phyloP scores from a whole-genome alignment of 2,113 vertebrate species.

The Vicugna pacos region DNA sequence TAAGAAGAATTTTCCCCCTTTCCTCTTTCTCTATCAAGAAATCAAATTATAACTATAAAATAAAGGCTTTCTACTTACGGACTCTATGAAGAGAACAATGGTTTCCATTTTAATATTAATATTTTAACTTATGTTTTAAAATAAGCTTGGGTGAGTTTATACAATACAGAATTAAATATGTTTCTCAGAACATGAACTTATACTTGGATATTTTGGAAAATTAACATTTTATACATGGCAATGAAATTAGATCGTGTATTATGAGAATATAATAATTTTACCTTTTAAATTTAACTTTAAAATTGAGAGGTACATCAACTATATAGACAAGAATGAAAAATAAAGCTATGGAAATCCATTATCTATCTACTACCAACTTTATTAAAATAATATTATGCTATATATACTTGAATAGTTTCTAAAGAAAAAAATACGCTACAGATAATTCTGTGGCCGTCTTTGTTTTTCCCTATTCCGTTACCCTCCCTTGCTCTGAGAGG shows the following conservation, averaged over 20 bases:
- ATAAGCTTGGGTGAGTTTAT: constrained; percentile 51
- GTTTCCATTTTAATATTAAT: constrained; percentile 37
- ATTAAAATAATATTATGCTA: not conserved
- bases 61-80: constrained; percentile 22
- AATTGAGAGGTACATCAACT: not conserved
- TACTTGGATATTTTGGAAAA: constrained; percentile 33
- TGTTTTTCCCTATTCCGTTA: not conserved
- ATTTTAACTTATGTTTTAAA: constrained; percentile 66
- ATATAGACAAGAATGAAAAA: constrained; percentile 21
- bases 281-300: constrained; percentile 8
- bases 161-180: constrained; percentile 5
- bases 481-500: not conserved
- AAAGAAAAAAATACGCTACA: not conserved
- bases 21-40: constrained; percentile 59
- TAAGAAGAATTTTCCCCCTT: constrained; percentile 67
- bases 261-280: constrained; percentile 38
- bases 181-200: constrained; percentile 39
- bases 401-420: not conserved
- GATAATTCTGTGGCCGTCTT: not conserved
- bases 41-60: constrained; percentile 67
- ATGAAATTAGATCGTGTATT: not conserved
- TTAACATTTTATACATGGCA: not conserved
- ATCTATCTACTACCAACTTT: not conserved
- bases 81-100: constrained; percentile 41
- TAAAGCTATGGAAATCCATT: not conserved